A percentile compares a stretch with the other conserved stretches of the same genome.
Evolutionary conservation across 2,797 vertebrate species (phyloP).

Genomic region (Borostomias antarcticus): DNA sequence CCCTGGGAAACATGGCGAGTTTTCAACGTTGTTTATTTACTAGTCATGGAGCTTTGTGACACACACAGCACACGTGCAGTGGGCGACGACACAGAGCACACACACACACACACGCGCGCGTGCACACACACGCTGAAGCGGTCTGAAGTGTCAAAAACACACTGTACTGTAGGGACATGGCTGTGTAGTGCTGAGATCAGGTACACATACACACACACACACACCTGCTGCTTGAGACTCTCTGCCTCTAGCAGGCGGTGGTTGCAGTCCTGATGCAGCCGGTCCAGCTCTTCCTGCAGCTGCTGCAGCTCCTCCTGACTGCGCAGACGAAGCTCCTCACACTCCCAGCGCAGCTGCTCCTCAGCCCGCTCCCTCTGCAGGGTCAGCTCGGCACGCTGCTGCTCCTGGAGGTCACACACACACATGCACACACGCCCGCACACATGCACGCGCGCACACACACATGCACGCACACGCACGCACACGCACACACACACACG

Average conservation of each 20-base stretch:
- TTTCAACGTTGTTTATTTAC: no score
- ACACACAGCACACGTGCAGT: no score
- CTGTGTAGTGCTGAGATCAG: neutral
- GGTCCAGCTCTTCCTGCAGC: conserved; percentile 73
- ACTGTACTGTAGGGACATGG: no score
- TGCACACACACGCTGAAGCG: neutral
- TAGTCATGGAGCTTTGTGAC: no score
- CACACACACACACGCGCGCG: conserved; percentile 7
- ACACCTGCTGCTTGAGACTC: conserved; percentile 82
- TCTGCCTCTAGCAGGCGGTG: conserved; percentile 78
- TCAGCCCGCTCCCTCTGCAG: conserved; percentile 68
- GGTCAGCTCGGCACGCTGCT: conserved; percentile 65
- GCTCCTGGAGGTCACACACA: conserved; percentile 66
- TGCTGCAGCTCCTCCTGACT: conserved; percentile 69
- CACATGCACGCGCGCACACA: no score
- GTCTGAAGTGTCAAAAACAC: no score
- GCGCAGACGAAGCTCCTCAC: conserved; percentile 68
- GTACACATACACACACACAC: conserved; percentile 29
- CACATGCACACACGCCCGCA: neutral
- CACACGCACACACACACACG: neutral
- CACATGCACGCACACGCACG: neutral
- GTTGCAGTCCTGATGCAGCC: conserved; percentile 72
- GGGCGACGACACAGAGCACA: neutral
- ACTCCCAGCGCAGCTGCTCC: conserved; percentile 67
- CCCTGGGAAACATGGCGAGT: no score